A percentile compares a stretch with the other conserved stretches of the same genome.
Evolutionary conservation across 2,888 invertebrate species (phyloP).

Genomic region (Parochlus steinenii): DNA sequence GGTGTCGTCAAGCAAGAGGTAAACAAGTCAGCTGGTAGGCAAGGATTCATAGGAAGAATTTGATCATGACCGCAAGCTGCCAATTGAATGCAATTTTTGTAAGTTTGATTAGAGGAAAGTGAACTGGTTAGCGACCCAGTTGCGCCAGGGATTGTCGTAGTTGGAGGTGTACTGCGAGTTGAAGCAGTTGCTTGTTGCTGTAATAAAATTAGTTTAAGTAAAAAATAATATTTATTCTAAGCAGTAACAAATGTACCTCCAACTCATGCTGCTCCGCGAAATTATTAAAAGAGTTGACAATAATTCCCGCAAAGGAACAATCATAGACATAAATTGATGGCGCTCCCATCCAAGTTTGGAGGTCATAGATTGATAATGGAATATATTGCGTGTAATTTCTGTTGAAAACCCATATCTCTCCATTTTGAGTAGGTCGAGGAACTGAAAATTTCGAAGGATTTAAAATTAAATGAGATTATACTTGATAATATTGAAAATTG

Average conservation of each 20-base stretch:
- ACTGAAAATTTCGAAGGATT: too few species aligned
- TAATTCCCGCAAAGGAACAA: conserved; percentile 95
- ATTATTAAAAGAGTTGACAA: conserved; percentile 76
- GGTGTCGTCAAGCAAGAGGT: conserved; percentile 97
- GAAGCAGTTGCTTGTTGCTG: background rate
- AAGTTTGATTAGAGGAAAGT: conserved; percentile 30
- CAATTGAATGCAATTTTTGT: conserved; percentile 86
- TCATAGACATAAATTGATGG: conserved; percentile 99
- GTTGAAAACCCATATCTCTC: conserved; percentile 99
- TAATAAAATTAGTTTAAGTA: background rate
- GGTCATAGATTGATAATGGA: conserved; percentile 92
- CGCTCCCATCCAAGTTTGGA: conserved; percentile 98
- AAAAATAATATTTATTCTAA: background rate
- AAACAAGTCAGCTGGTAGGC: conserved; percentile 93
- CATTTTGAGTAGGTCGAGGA: conserved; percentile 92
- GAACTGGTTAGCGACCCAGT: conserved; percentile 8
- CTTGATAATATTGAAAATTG: too few species aligned
- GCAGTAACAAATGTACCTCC: conserved; percentile 30
- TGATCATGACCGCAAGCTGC: conserved; percentile 92
- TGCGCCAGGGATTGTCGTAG: background rate
- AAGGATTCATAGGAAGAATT: conserved; percentile 90
- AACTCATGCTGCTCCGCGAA: conserved; percentile 84
- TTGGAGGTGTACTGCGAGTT: conserved; percentile 8
- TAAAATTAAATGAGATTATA: too few species aligned
- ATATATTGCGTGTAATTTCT: conserved; percentile 98